Evolutionary conservation across 2,113 vertebrate species (phyloP).

Genomic region (Indicator maculatus): DNA sequence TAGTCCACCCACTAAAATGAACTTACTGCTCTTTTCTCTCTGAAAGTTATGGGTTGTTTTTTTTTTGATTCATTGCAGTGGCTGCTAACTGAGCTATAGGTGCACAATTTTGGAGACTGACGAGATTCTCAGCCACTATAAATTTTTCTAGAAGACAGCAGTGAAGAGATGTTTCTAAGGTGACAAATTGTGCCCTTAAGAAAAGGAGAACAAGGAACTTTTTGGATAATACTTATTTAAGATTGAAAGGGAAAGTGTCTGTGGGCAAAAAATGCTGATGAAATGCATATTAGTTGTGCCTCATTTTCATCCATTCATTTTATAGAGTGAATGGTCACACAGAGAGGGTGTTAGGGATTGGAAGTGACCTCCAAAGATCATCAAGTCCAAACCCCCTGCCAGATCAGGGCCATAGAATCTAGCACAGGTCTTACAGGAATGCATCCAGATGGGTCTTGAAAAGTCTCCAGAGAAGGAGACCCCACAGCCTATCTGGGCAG

Average conservation of each 20-base stretch:
- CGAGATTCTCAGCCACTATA: neutral
- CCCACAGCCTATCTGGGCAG: no score
- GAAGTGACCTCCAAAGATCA: no score
- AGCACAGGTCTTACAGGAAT: no score
- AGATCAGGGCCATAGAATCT: no score
- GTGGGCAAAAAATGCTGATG: neutral
- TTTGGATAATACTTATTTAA: neutral
- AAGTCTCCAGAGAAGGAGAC: no score
- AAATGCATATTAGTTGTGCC: neutral
- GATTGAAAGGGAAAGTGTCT: neutral
- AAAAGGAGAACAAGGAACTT: neutral
- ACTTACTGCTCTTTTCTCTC: neutral
- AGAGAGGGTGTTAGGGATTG: no score
- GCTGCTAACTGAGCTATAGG: neutral
- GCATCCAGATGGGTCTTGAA: no score
- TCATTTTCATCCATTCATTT: neutral
- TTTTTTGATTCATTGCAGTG: neutral
- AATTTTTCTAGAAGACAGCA: neutral
- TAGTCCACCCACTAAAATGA: neutral
- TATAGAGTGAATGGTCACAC: neutral
- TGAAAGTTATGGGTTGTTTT: neutral
- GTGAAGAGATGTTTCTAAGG: neutral
- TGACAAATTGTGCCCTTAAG: conserved; percentile 9
- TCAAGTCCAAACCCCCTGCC: no score
- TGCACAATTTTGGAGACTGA: neutral